Base-by-base conservation (phyloP, 2,888 invertebrate genomes). In the Drosophila pseudotakahashii region DNA sequence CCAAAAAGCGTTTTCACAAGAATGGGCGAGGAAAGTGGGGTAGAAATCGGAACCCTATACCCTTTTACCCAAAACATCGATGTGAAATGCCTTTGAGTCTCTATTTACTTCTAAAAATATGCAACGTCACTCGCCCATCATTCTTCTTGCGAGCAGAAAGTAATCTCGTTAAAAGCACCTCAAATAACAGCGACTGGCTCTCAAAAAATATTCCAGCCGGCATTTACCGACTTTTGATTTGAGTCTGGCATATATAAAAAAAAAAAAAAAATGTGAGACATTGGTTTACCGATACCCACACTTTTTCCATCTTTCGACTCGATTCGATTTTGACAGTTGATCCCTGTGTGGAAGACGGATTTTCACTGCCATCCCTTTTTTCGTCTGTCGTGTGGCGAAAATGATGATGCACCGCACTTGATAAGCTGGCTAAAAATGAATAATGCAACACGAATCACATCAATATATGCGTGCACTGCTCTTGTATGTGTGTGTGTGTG, bases 81-180 rank as follows among this genome's bases (percentile, higher is more conserved):
- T 11, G 7, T 11, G 11, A 48, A 48, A 48, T 16, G 30, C 30
- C 37, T 54, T 39, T 19, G 39, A 39, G 55, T 58, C 30, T 39
- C 54, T 53, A 26, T 52, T 64, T 69, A 45, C 60, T 36, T 57
- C 32, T 57, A 14, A 62, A 82, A 85, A 77, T 87, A 79, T 85
- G 82, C 88, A 67, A 53, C 79, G 82, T 82, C 82, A 82, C 82
- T 81, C 58, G 75, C 55, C 69, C 79, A 72, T 77, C 85, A 84
- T 87, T 84, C 77, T 73, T 68, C 63, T 70, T 57, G 67, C 59
- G 57, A 58, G 70, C 62, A 70, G 62, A 73, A 72, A 71, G 68
- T 84, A 87, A 82, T 85, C 79, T 81, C 79, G 75, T 84, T 81
- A 87, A 82, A 75, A 84, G 81, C 88, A 69, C 69, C 70, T 84